These are phyloP conservation scores for Punctoribates punctum DNA, from an alignment of 2,888 invertebrate species.

Conservation along the genomic window DNA sequence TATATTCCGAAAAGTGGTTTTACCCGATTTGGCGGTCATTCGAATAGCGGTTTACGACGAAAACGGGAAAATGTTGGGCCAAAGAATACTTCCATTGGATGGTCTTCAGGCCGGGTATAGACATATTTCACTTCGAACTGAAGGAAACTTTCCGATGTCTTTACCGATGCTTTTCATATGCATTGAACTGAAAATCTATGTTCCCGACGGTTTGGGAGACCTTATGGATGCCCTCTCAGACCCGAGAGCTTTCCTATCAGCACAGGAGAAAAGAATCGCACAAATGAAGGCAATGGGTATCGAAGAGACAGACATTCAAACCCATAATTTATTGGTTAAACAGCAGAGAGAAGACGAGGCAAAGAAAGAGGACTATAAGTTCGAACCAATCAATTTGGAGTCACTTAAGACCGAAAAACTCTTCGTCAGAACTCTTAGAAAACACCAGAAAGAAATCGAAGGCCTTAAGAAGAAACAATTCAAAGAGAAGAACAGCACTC, in stretches of 20 bases:
- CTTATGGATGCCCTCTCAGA: conserved; percentile 97
- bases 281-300: conserved; percentile 95
- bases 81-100: conserved; percentile 93
- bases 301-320: conserved; percentile 65
- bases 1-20: conserved; percentile 94
- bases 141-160: conserved; percentile 98
- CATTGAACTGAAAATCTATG: conserved; percentile 98
- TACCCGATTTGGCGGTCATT: conserved; percentile 94
- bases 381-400: conserved; percentile 86
- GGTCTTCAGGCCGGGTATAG: conserved; percentile 91
- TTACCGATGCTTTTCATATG: conserved; percentile 98
- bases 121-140: conserved; percentile 94
- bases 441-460: conserved; percentile 93
- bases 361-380: conserved; percentile 63
- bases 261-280: conserved; percentile 77
- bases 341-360: conserved; percentile 69
- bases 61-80: conserved; percentile 90
- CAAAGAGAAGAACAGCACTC: conserved; percentile 84
- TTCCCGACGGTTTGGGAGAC: conserved; percentile 96
- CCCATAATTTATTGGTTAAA: conserved; percentile 58
- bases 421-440: conserved; percentile 85
- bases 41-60: conserved; percentile 99
- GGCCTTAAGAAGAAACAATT: conserved; percentile 83
- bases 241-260: conserved; percentile 83
- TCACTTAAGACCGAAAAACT: conserved; percentile 75